Conservation (phyloP, 2,888 invertebrate genomes). For the Heliothis peltigera region DNA sequence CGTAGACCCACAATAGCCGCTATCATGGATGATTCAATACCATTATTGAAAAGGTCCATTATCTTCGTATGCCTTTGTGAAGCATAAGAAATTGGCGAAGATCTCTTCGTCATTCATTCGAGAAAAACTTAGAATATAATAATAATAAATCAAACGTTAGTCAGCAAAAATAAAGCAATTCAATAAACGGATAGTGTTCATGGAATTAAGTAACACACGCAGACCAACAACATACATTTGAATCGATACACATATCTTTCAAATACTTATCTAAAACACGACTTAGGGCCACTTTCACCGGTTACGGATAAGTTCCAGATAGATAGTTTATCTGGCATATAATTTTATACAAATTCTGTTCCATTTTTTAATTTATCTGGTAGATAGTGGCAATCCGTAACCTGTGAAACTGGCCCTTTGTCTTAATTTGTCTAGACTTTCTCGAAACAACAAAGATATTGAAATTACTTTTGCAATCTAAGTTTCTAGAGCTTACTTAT, state of each 20-base stretch:
- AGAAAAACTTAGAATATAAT: background rate
- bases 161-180: background rate
- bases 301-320: too few species aligned
- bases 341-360: too few species aligned
- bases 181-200: too few species aligned
- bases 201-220: too few species aligned
- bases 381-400: too few species aligned
- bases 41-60: background rate
- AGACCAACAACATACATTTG: too few species aligned
- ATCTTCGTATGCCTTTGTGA: background rate
- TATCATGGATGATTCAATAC: background rate
- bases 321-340: too few species aligned
- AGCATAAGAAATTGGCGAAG: background rate
- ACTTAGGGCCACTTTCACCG: too few species aligned
- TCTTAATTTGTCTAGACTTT: background rate
- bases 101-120: background rate
- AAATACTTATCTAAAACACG: background rate
- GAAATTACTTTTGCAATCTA: background rate
- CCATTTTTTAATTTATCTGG: too few species aligned
- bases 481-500: background rate
- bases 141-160: background rate
- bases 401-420: too few species aligned
- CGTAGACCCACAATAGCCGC: background rate
- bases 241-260: too few species aligned
- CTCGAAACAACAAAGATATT: background rate